Evolutionary conservation across 2,113 vertebrate genomes (phyloP).

Genomic region (Tursiops truncatus): DNA sequence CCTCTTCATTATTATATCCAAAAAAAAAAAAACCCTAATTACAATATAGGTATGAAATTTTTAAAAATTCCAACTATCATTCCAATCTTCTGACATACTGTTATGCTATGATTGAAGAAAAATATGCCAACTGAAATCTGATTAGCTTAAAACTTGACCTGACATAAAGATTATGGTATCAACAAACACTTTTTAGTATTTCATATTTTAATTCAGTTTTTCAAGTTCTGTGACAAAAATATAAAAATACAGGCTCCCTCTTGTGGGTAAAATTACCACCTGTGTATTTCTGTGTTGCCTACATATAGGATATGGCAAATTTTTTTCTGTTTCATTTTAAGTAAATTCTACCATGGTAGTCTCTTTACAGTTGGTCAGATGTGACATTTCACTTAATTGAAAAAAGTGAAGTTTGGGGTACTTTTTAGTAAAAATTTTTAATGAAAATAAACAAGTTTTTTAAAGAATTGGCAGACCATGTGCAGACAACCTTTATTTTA

Average conservation of each 20-base stretch:
- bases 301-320: neutral
- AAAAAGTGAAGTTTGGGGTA: neutral
- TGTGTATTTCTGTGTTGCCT: slow-evolving; percentile 29
- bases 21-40: slow-evolving; percentile 56
- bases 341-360: neutral
- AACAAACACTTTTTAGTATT: slow-evolving; percentile 28
- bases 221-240: slow-evolving; percentile 43
- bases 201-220: slow-evolving; percentile 54
- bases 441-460: neutral
- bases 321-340: neutral
- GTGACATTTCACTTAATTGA: neutral
- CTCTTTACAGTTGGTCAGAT: neutral
- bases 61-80: neutral
- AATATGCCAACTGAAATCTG: neutral
- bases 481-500: neutral
- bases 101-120: neutral
- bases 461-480: neutral
- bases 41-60: neutral
- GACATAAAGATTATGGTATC: neutral
- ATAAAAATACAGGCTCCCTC: slow-evolving; percentile 74
- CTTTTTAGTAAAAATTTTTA: neutral
- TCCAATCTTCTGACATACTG: neutral
- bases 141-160: neutral
- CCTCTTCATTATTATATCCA: slow-evolving; percentile 12
- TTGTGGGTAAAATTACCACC: slow-evolving; percentile 73